Percentiles rank a stretch among this genome's conserved stretches.
These are phyloP conservation scores for Drosophila leonis DNA, from an alignment of 2,888 invertebrate genomes.

Conservation along the genomic window DNA sequence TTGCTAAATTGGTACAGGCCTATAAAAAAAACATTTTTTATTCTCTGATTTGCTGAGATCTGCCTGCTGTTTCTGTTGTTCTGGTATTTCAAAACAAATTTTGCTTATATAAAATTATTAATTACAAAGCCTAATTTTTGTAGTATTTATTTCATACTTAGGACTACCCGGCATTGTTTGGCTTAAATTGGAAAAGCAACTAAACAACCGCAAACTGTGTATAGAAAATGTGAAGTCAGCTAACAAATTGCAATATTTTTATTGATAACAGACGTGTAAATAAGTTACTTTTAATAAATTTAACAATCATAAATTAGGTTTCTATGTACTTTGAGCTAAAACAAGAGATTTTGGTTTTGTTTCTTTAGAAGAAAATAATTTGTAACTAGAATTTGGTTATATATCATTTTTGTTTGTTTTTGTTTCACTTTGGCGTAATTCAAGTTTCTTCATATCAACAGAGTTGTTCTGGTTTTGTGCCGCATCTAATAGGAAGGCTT, in stretches of 20 bases:
- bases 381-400: conserved; percentile 41
- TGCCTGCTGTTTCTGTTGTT: background rate
- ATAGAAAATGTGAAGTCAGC: conserved; percentile 17
- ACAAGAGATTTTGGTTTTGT: conserved; percentile 59
- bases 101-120: background rate
- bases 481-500: conserved; percentile 56
- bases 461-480: background rate
- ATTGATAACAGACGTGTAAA: conserved; percentile 55
- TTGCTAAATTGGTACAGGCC: background rate
- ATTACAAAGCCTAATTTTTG: background rate
- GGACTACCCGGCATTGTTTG: background rate
- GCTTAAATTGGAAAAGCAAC: background rate
- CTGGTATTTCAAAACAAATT: background rate
- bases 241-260: conserved; percentile 25
- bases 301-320: conserved; percentile 58
- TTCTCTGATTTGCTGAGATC: background rate
- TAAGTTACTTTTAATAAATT: conserved; percentile 32
- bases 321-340: conserved; percentile 35
- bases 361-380: conserved; percentile 66
- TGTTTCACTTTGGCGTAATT: conserved; percentile 49
- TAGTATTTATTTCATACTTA: background rate
- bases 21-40: background rate
- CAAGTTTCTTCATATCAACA: conserved; percentile 25
- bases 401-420: conserved; percentile 20
- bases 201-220: conserved; percentile 34